Base-by-base conservation (phyloP, 2,888 invertebrate genomes). In the Masnerella sp. region DNA sequence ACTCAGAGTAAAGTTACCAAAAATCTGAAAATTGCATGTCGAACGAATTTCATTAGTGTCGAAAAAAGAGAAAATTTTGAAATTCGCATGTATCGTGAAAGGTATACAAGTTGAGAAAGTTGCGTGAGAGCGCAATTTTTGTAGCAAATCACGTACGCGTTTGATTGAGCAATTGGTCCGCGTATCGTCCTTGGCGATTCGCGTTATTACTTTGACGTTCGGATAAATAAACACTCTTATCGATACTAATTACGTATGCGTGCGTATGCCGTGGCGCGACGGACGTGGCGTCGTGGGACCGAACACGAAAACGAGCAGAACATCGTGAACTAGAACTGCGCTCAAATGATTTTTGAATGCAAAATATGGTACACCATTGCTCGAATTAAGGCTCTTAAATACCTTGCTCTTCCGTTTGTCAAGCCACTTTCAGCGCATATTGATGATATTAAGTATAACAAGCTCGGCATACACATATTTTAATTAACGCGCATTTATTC, bases 401-500 rank as follows among this genome's bases (percentile, higher is more conserved):
- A 45, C 64, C 52, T 38, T 38, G 59, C 64, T 58, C 65, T 61
- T 52, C 65, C 72, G 64, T 72, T 72, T 56, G 64, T 72, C 72
- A 65, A 65, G 64, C 65, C 65, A 65, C 72, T 72, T 59, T 49
- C 56, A 58, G 54, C 25, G 52, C 59, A 61, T 65, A 72, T 65
- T 65, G 64, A 72, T 59, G 59, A 72, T 20, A 18, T 45, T 49
- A 61, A 72, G 45, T 22, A 49, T 58, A 65, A 52, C 65, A 65
- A 71, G 52, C 58, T 49, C 49, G 51, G 58, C 49, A 45, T 65
- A 72, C 72, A 65, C 65, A 65, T 65, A 72, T 72, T 72, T 72
- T 72, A 72, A 72, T 72, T 72, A 72, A 72, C 67, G 67, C 61
- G 72, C 65, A 72, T 67, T 72, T 61, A 72, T 67, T 67, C 64